phyloP scores from a whole-genome alignment of 2,888 invertebrate species.

The Morpho achilles region DNA sequence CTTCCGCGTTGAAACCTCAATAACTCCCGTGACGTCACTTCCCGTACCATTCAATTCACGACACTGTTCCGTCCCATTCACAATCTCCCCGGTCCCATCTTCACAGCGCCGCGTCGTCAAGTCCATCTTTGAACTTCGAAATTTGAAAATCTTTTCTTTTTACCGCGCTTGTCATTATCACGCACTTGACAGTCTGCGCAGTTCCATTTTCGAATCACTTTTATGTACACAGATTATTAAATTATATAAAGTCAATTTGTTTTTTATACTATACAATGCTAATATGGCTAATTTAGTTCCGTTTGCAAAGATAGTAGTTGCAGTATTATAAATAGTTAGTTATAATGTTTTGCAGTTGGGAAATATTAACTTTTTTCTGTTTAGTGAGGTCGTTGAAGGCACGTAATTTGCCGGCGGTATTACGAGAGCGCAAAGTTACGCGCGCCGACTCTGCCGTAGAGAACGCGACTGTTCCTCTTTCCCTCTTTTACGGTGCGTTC shows the following conservation, averaged over 20 bases:
- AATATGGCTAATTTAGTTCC: no score
- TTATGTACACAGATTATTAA: constrained; percentile 9
- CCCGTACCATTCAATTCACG: constrained; percentile 54
- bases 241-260: constrained; percentile 4
- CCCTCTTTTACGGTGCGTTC: constrained; percentile 52
- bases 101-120: constrained; percentile 69
- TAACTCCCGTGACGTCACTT: constrained; percentile 53
- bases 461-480: constrained; percentile 68
- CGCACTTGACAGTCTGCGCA: constrained; percentile 24
- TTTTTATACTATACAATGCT: neutral
- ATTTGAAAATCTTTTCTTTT: constrained; percentile 27
- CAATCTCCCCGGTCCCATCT: constrained; percentile 40
- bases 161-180: constrained; percentile 31
- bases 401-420: constrained; percentile 34
- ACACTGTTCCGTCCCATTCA: constrained; percentile 53
- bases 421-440: constrained; percentile 41
- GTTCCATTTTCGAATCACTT: constrained; percentile 29
- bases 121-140: constrained; percentile 59
- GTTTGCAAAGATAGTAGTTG: no score
- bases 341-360: no score
- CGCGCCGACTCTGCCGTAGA: constrained; percentile 63
- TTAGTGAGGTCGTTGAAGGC: constrained; percentile 22
- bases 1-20: constrained; percentile 56
- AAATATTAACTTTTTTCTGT: neutral
- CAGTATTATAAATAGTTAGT: no score